Evolutionary conservation across 2,888 invertebrate genomes (phyloP).

Genomic region (Pyrrhosoma nymphula): DNA sequence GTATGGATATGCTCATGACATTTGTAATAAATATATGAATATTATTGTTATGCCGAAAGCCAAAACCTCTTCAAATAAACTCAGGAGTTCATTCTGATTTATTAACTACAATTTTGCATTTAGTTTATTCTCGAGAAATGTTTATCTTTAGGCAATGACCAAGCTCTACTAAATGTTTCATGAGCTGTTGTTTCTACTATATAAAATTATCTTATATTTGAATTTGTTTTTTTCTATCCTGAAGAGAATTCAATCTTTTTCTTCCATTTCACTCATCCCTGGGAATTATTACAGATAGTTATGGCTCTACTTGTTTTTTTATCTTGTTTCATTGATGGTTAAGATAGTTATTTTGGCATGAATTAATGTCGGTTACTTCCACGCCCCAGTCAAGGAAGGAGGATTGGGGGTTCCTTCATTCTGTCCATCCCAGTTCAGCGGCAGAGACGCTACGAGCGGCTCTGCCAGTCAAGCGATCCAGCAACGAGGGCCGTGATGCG

Average conservation of each 20-base stretch:
- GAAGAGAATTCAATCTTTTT: neutral
- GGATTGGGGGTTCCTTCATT: too few relatives aligned
- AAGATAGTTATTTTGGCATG: neutral
- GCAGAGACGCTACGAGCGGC: too few relatives aligned
- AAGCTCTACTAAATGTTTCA: neutral
- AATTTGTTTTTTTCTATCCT: neutral
- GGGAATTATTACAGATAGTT: too few relatives aligned
- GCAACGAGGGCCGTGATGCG: too few relatives aligned
- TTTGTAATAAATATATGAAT: neutral
- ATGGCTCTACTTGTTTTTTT: neutral
- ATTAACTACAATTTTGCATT: neutral
- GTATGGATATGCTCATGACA: neutral
- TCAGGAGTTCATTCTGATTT: neutral
- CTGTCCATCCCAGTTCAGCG: too few relatives aligned
- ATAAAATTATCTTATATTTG: neutral
- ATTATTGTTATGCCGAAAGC: neutral
- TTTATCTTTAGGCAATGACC: neutral
- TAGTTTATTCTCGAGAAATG: neutral
- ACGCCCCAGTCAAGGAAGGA: too few relatives aligned
- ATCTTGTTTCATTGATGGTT: too few relatives aligned
- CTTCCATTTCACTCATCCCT: neutral
- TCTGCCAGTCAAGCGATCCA: too few relatives aligned
- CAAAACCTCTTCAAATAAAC: neutral
- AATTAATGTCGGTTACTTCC: too few relatives aligned
- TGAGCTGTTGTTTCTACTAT: neutral